A percentile compares a stretch with the other conserved stretches of the same genome.
Conservation (phyloP, 2,113 vertebrate species). For the Perca flavescens region DNA sequence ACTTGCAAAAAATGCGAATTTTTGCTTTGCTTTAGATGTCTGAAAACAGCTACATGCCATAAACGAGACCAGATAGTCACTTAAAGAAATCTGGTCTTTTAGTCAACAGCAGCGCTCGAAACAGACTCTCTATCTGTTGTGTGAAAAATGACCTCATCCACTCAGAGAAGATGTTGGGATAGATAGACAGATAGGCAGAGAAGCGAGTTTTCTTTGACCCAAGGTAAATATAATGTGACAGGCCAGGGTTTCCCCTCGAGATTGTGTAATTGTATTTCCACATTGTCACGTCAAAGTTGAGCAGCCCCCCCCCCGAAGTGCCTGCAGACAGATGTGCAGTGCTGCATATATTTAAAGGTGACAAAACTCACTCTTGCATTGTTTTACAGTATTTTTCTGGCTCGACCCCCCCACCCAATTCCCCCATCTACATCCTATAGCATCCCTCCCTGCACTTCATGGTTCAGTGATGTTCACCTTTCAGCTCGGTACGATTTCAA, state of each 20-base stretch:
- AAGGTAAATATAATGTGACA: constrained; percentile 78
- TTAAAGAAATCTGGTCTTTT: constrained; percentile 36
- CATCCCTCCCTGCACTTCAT: background rate
- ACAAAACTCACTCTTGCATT: constrained; percentile 31
- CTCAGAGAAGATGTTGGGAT: constrained; percentile 40
- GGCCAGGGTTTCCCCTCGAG: constrained; percentile 67
- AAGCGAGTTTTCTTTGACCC: constrained; percentile 47
- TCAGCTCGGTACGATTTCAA: background rate
- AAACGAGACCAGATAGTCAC: constrained; percentile 35
- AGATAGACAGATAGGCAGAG: constrained; percentile 32
- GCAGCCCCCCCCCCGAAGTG: constrained; percentile 51
- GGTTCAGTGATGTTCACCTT: constrained; percentile 19
- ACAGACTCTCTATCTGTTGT: constrained; percentile 15
- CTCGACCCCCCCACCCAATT: background rate
- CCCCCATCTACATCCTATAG: background rate
- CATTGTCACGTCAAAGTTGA: constrained; percentile 65
- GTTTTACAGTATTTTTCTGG: constrained; percentile 31
- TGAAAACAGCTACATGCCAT: constrained; percentile 59
- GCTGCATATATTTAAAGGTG: constrained; percentile 71
- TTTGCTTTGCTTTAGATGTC: constrained; percentile 28
- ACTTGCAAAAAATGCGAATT: constrained; percentile 19
- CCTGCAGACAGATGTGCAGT: constrained; percentile 61
- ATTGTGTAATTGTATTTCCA: constrained; percentile 76
- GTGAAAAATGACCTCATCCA: constrained; percentile 61
- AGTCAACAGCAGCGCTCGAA: background rate